Evolutionary conservation across 2,888 invertebrate species (phyloP), one percentile per base, ranked within the genome.

Genomic region (Coecobrya sp.): DNA sequence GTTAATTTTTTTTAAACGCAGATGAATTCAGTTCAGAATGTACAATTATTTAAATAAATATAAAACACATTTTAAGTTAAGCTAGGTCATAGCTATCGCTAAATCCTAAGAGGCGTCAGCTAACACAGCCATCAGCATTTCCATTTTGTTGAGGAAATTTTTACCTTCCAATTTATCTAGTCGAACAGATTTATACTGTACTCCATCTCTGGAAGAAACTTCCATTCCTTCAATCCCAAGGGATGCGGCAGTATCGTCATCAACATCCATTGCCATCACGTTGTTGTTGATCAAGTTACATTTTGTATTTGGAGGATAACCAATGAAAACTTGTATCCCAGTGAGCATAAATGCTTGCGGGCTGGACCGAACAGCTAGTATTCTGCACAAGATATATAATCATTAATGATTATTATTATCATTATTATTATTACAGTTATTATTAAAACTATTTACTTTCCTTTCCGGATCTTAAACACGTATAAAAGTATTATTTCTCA

Each of bases 71-170:
- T 11, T 59, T 59, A 7, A 19, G 11, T 62, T 62, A 11, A 10
- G 3, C 5, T 65, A 3, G 65, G 65, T 73, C n/a, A n/a, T 68
- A 25, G 3, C n/a, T 27, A 42, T 73, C 10, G 25, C 8, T 79
- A 25, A 49, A 11, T 49, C 59, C 25, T 59, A 82, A 13, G 19
- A 27, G 11, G 97, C 97, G 95, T 97, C 97, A 93, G 98, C 97
- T 16, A 98, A 96, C 95, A 98, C 98, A 89, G 99, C 99, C 99
- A 99, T 99, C 5, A 99, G 97, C 95, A 99, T 96, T 96, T 99
- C 99, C 97, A 99, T 98, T 96, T 99, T 99, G 95, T 98, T 99
- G 7, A 99, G 96, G 95, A 99, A 99, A 96, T 99, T 99, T 95
- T 98, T 98, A 84, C 99, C 99, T 95, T 99, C 99, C 97, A 99